These are phyloP conservation scores for Carcharodon carcharias DNA, from an alignment of 2,797 vertebrate species.

Conservation along the genomic window DNA sequence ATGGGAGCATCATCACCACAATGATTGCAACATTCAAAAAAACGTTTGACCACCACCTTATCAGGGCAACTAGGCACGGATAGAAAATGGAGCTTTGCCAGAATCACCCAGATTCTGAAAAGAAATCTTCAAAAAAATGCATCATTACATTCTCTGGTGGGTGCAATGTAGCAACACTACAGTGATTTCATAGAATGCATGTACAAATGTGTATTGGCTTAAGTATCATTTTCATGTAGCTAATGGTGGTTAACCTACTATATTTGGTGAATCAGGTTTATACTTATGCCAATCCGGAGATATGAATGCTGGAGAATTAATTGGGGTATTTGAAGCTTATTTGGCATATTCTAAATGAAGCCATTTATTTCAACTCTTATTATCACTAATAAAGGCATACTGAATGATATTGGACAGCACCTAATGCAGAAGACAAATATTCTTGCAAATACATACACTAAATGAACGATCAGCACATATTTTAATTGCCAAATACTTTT, in stretches of 20 bases:
- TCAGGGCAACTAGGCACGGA: background rate
- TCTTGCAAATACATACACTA: background rate
- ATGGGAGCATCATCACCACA: background rate
- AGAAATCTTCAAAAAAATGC: background rate
- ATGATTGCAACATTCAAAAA: background rate
- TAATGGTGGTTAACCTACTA: background rate
- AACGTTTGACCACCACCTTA: background rate
- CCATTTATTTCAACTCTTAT: background rate
- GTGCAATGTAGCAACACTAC: background rate
- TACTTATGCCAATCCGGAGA: background rate
- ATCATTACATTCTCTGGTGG: background rate
- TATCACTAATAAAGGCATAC: background rate
- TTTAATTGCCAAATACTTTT: background rate
- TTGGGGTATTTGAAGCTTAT: background rate
- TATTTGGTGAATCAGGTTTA: background rate
- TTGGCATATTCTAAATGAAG: conserved; percentile 7
- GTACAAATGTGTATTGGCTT: background rate
- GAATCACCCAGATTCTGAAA: background rate
- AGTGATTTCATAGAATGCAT: background rate
- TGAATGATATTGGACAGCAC: background rate
- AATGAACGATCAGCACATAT: background rate
- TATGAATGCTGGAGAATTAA: background rate
- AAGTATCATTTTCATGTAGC: background rate
- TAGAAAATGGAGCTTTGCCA: background rate
- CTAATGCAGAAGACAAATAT: background rate